Evolutionary conservation across 2,113 vertebrate species (phyloP).

Genomic region (Cromileptes altivelis): DNA sequence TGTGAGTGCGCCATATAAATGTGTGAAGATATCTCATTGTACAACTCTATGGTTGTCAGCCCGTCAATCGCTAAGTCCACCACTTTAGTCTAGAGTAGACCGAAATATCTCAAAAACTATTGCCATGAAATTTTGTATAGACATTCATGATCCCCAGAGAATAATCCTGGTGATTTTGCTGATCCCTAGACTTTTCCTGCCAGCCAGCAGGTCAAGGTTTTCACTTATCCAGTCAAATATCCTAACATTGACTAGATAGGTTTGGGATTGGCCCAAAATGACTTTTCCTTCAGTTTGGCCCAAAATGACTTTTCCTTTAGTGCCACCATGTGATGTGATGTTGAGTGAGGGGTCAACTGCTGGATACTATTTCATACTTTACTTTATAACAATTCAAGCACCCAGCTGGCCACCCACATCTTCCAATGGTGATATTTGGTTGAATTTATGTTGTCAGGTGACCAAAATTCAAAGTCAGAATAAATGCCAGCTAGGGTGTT

Average conservation of each 20-base stretch:
- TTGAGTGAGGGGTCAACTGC: not conserved
- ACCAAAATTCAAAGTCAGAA: too few relatives aligned
- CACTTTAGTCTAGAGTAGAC: not conserved
- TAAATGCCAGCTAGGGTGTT: too few relatives aligned
- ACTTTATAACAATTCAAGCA: too few relatives aligned
- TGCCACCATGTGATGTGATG: not conserved
- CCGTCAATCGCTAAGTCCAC: not conserved
- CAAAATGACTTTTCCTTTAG: not conserved
- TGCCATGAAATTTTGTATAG: not conserved
- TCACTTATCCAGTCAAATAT: not conserved
- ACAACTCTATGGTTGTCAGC: too few relatives aligned
- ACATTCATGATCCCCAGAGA: not conserved
- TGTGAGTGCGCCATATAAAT: not conserved
- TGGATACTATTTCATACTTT: too few relatives aligned
- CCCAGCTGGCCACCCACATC: too few relatives aligned
- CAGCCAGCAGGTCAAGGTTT: not conserved
- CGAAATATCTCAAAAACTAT: not conserved
- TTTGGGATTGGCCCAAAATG: too few relatives aligned
- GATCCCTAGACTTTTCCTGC: not conserved
- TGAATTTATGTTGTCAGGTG: too few relatives aligned
- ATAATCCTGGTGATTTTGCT: not conserved
- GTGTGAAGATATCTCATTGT: not conserved
- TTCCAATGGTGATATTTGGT: too few relatives aligned
- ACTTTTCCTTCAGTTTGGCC: not conserved
- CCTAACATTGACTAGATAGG: not conserved